Percentiles rank a stretch among this genome's conserved stretches.
Evolutionary conservation across 2,797 vertebrate species (phyloP).

Genomic region (Emydoidea blandingii): DNA sequence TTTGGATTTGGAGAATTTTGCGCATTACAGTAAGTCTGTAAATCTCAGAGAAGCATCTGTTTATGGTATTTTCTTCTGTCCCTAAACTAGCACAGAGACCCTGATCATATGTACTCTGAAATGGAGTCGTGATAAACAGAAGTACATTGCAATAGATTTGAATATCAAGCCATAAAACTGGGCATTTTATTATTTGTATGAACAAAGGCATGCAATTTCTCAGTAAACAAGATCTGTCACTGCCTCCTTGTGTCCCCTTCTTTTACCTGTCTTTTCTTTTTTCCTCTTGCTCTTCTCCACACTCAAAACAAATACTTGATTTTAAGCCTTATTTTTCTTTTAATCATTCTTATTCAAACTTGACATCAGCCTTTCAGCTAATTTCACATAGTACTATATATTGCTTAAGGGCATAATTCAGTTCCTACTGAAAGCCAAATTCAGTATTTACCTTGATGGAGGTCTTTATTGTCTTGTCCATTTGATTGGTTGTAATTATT

Average conservation of each 20-base stretch:
- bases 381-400: constrained; percentile 53
- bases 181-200: neutral
- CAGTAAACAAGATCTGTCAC: neutral
- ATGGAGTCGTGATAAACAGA: neutral
- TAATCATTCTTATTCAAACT: constrained; percentile 23
- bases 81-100: neutral
- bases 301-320: constrained; percentile 20
- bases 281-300: constrained; percentile 22
- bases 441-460: constrained; percentile 37
- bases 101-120: neutral
- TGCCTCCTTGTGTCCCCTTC: neutral
- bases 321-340: constrained; percentile 28
- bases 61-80: neutral
- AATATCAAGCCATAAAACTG: neutral
- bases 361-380: constrained; percentile 54
- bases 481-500: neutral
- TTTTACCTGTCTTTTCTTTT: constrained; percentile 30
- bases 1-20: neutral
- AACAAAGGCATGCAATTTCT: accelerated
- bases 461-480: constrained; percentile 25
- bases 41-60: neutral
- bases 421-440: neutral
- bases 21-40: neutral
- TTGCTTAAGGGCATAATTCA: neutral
- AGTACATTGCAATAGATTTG: constrained; percentile 6